Evolutionary conservation across 2,888 invertebrate species (phyloP).

Genomic region (Ochropacha duplaris): DNA sequence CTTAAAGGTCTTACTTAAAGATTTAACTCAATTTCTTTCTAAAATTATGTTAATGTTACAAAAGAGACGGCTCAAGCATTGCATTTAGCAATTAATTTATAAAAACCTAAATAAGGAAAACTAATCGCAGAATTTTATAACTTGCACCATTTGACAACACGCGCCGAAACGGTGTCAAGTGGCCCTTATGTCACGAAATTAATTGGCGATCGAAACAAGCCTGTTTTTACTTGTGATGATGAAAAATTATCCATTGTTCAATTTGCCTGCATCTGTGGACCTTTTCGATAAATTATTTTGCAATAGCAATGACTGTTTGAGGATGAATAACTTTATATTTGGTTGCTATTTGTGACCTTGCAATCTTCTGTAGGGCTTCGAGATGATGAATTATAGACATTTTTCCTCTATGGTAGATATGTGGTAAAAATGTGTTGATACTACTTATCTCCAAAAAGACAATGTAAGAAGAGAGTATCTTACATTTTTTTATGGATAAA

Average conservation of each 20-base stretch:
- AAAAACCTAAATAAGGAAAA: too few relatives aligned
- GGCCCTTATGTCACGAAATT: slow-evolving; percentile 18
- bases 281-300: background rate
- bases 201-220: slow-evolving; percentile 18
- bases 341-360: background rate
- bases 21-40: too few relatives aligned
- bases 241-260: slow-evolving; percentile 28
- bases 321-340: background rate
- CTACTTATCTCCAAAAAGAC: too few relatives aligned
- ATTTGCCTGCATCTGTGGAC: background rate
- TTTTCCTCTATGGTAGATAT: too few relatives aligned
- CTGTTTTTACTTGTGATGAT: slow-evolving; percentile 7
- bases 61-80: too few relatives aligned
- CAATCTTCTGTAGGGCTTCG: background rate
- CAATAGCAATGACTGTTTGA: background rate
- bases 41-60: too few relatives aligned
- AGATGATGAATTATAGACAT: too few relatives aligned
- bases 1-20: too few relatives aligned
- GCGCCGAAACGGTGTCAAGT: slow-evolving; percentile 27
- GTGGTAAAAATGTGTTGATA: too few relatives aligned
- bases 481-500: too few relatives aligned
- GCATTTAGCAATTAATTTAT: too few relatives aligned
- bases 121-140: background rate
- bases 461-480: too few relatives aligned
- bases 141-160: background rate